These are phyloP conservation scores for Masticophis lateralis DNA, from an alignment of 2,797 vertebrate species.

Conservation along the genomic window DNA sequence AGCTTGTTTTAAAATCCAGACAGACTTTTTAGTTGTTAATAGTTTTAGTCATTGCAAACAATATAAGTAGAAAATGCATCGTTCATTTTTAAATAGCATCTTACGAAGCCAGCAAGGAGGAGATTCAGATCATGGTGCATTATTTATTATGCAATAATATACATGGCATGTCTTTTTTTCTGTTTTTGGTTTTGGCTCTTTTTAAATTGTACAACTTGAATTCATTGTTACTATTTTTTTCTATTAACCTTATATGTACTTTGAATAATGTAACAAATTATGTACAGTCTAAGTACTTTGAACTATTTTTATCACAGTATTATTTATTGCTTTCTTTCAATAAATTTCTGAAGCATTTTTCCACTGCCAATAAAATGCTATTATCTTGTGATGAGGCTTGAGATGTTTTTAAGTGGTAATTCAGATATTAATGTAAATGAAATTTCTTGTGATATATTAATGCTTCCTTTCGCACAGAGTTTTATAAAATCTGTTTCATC, in stretches of 20 bases:
- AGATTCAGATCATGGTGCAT: slow-evolving; percentile 61
- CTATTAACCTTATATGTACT: slow-evolving; percentile 79
- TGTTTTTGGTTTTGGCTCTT: slow-evolving; percentile 69
- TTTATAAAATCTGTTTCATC: background rate
- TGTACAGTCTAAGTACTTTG: slow-evolving; percentile 96
- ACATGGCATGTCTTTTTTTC: slow-evolving; percentile 59
- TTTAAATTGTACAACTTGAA: slow-evolving; percentile 79
- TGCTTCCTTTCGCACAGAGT: background rate
- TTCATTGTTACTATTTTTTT: slow-evolving; percentile 78
- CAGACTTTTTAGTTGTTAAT: slow-evolving; percentile 53
- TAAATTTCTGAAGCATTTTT: slow-evolving; percentile 98
- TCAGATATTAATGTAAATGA: background rate
- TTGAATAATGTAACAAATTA: slow-evolving; percentile 89
- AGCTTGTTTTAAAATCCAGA: slow-evolving; percentile 61
- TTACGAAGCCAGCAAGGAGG: slow-evolving; percentile 62
- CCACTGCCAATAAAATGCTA: slow-evolving; percentile 82
- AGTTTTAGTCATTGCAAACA: slow-evolving; percentile 66
- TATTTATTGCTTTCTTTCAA: slow-evolving; percentile 99
- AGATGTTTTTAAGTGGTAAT: background rate
- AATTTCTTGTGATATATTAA: background rate
- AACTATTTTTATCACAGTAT: slow-evolving; percentile 99
- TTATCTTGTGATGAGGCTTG: slow-evolving; percentile 4
- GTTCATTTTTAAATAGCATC: slow-evolving; percentile 49
- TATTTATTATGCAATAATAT: slow-evolving; percentile 72
- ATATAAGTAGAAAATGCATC: slow-evolving; percentile 60